Evolutionary conservation across 2,797 vertebrate genomes (phyloP).

Genomic region (Ctenosaura bakeri): DNA sequence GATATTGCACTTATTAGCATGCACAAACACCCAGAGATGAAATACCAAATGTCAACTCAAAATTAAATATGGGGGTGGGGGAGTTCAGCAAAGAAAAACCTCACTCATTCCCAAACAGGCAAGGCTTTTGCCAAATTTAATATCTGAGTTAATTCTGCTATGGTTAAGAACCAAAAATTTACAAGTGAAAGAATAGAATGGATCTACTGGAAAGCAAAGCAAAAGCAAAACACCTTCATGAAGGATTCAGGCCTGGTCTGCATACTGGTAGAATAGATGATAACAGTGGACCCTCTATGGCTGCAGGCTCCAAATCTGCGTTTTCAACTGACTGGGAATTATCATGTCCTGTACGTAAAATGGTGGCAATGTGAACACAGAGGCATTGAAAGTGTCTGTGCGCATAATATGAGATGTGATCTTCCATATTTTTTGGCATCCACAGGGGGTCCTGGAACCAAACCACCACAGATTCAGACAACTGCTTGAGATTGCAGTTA

Average conservation of each 20-base stretch:
- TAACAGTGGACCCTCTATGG: too few relatives aligned
- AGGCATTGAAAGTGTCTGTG: too few relatives aligned
- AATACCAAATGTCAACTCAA: slow-evolving; percentile 37
- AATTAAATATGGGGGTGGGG: slow-evolving; percentile 50
- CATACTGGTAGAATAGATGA: slow-evolving; percentile 53
- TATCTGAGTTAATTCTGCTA: slow-evolving; percentile 60
- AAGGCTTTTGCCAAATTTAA: slow-evolving; percentile 61
- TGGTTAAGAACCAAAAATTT: slow-evolving; percentile 60
- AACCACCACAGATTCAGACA: slow-evolving; percentile 22
- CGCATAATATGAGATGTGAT: too few relatives aligned
- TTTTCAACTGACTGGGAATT: too few relatives aligned
- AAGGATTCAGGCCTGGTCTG: slow-evolving; percentile 14
- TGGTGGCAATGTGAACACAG: too few relatives aligned
- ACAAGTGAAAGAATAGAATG: slow-evolving; percentile 3
- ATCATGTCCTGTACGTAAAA: too few relatives aligned
- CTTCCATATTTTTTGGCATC: too few relatives aligned
- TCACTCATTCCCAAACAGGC: slow-evolving; percentile 19
- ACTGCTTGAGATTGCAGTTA: background rate
- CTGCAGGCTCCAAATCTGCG: too few relatives aligned
- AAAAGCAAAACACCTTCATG: background rate
- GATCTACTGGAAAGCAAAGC: background rate
- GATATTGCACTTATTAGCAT: slow-evolving; percentile 58
- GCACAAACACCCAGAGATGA: slow-evolving; percentile 21
- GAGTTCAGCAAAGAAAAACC: slow-evolving; percentile 57
- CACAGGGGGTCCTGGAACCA: too few relatives aligned